Conservation (phyloP, 2,797 vertebrate species). For the Varecia variegata region DNA sequence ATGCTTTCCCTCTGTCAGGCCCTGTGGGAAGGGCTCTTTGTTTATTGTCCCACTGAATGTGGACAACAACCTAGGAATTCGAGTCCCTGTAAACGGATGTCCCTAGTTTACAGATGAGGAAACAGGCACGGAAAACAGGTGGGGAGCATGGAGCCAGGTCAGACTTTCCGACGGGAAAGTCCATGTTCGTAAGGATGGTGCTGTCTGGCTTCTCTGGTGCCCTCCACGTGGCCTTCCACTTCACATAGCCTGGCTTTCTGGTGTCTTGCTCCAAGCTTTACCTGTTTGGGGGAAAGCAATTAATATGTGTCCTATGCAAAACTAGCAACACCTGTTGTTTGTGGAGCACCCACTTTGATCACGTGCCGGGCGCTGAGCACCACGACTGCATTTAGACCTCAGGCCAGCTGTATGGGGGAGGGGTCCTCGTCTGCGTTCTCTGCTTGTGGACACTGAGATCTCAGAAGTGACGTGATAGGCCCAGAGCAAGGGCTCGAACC, state of each 20-base stretch:
- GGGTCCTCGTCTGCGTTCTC: background rate
- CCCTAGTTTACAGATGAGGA: background rate
- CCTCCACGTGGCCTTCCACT: background rate
- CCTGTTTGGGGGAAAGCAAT: background rate
- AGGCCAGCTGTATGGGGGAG: accelerated
- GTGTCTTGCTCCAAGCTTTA: background rate
- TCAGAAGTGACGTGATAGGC: background rate
- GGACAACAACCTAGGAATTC: background rate
- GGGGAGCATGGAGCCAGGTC: background rate
- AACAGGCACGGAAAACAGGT: background rate
- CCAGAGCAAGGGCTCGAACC: accelerated
- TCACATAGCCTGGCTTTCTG: background rate
- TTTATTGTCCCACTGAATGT: background rate
- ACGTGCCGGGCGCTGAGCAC: background rate
- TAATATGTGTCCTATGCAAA: background rate
- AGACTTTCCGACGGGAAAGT: too few relatives aligned
- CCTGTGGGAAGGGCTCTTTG: background rate
- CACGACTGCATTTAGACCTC: background rate
- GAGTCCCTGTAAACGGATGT: background rate
- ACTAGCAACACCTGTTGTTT: background rate
- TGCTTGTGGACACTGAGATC: background rate
- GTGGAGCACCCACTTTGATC: background rate
- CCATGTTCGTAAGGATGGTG: accelerated
- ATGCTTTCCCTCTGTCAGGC: background rate
- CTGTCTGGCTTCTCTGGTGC: background rate